These are phyloP conservation scores for Gasterosteus aculeatus DNA, from an alignment of 2,113 vertebrate species.

Conservation along the genomic window DNA sequence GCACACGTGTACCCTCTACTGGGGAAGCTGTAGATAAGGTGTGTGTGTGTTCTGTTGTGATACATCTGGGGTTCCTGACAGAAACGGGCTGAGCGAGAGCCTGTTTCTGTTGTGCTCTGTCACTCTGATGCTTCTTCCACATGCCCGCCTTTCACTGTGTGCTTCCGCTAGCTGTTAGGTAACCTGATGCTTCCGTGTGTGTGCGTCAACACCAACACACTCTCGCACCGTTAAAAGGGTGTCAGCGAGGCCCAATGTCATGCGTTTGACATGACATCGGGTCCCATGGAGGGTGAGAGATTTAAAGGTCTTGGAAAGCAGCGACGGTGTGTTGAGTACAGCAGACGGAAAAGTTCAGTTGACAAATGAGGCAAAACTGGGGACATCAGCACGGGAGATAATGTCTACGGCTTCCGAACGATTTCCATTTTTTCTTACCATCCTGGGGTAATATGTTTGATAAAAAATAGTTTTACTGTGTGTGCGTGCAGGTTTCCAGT, in stretches of 20 bases:
- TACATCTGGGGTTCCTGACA: slow-evolving; percentile 72
- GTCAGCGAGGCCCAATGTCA: neutral
- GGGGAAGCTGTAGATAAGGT: slow-evolving; percentile 55
- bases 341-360: slow-evolving; percentile 24
- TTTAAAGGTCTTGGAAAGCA: slow-evolving; percentile 33
- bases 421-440: slow-evolving; percentile 35
- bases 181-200: slow-evolving; percentile 39
- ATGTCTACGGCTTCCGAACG: slow-evolving; percentile 31
- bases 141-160: slow-evolving; percentile 47
- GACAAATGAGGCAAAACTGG: slow-evolving; percentile 41
- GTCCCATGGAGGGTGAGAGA: slow-evolving; percentile 22
- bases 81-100: slow-evolving; percentile 61
- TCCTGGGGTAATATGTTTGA: slow-evolving; percentile 16
- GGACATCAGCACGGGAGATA: slow-evolving; percentile 30
- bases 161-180: slow-evolving; percentile 53
- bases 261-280: slow-evolving; percentile 23
- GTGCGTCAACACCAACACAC: neutral
- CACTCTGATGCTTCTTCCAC: slow-evolving; percentile 58
- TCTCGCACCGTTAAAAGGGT: slow-evolving; percentile 10
- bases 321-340: slow-evolving; percentile 15
- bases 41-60: slow-evolving; percentile 47
- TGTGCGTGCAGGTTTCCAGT: slow-evolving; percentile 30
- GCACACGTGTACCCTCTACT: neutral
- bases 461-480: slow-evolving; percentile 8
- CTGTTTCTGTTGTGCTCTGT: slow-evolving; percentile 62